Evolutionary conservation across 2,113 vertebrate species (phyloP).

Genomic region (Machaerirhynchus nigripectus): DNA sequence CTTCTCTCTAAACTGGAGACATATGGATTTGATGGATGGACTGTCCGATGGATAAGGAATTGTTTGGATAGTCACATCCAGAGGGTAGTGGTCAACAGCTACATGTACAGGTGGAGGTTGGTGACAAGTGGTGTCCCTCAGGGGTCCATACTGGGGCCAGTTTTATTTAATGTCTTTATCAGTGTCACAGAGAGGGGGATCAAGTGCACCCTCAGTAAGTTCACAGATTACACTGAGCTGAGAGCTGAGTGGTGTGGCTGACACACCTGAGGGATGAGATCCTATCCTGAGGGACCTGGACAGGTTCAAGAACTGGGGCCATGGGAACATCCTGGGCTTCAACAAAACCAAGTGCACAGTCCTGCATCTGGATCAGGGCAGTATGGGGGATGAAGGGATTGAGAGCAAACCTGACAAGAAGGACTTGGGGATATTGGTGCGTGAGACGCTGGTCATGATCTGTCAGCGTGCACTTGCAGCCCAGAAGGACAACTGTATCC

Average conservation of each 20-base stretch:
- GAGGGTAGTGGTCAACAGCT: background rate
- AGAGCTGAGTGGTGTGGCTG: background rate
- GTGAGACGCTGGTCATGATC: background rate
- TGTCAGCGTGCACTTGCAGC: background rate
- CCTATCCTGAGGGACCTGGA: background rate
- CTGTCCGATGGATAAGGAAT: background rate
- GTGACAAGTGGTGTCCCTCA: background rate
- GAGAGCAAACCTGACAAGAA: background rate
- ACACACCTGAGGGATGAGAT: background rate
- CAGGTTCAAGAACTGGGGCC: background rate
- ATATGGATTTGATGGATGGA: background rate
- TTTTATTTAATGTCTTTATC: background rate
- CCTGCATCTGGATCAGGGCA: background rate
- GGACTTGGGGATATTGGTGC: background rate
- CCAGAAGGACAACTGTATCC: background rate
- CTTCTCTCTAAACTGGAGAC: background rate
- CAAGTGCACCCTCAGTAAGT: background rate
- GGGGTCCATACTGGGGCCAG: background rate
- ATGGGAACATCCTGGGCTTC: background rate
- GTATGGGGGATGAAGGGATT: background rate
- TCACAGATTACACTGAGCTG: background rate
- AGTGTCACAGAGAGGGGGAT: background rate
- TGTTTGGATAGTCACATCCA: background rate
- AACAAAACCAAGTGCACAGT: background rate
- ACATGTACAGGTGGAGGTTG: background rate